Evolutionary conservation across 92 coral and sea anemone genomes (phyloP).

Genomic region (Pocillopora grandis): DNA sequence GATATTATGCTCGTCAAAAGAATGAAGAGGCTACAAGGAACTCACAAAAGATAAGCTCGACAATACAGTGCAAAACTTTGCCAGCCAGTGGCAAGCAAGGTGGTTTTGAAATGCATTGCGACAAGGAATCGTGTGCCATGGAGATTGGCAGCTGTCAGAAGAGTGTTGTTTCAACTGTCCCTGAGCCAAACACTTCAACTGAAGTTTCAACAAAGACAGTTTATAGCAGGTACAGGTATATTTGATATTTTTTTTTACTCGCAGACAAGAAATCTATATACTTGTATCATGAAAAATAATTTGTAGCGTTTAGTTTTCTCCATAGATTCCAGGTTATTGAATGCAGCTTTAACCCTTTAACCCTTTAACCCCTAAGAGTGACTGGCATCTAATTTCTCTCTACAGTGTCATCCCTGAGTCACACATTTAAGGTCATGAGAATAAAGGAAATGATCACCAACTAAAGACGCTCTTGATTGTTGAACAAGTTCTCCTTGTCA

Average conservation of each 20-base stretch:
- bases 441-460: too few relatives aligned
- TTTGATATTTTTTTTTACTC: not conserved
- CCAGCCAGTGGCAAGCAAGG: not conserved
- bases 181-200: not conserved
- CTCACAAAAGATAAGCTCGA: not conserved
- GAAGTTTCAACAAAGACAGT: not conserved
- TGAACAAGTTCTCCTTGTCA: too few relatives aligned
- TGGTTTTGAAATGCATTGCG: not conserved
- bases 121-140: slow-evolving; percentile 25
- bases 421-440: too few relatives aligned
- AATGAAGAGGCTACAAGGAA: not conserved
- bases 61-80: not conserved
- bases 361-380: too few relatives aligned
- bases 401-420: too few relatives aligned
- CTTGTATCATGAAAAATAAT: too few relatives aligned
- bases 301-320: too few relatives aligned
- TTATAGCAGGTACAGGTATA: slow-evolving; percentile 2
- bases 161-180: not conserved
- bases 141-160: slow-evolving; percentile 41
- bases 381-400: too few relatives aligned
- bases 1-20: slow-evolving; percentile 57
- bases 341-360: too few relatives aligned
- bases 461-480: too few relatives aligned
- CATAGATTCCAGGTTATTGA: too few relatives aligned
- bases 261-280: not conserved